A percentile compares a stretch with the other conserved stretches of the same genome.
phyloP scores from a whole-genome alignment of 2,888 invertebrate genomes.

The Drosophila neutralis region DNA sequence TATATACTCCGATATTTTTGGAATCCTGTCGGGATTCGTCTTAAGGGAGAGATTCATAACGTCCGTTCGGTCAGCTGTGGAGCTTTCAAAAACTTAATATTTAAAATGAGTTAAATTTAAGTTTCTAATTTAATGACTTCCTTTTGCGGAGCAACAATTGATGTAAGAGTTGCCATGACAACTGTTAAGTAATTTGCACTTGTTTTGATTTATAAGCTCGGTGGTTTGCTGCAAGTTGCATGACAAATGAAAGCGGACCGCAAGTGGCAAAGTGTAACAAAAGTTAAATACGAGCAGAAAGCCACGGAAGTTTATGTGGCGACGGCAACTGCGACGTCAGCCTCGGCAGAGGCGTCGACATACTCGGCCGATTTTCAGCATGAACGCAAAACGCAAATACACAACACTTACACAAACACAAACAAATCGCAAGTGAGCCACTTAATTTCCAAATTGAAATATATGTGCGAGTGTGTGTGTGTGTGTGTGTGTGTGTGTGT shows the following conservation, averaged over 20 bases:
- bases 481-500: not conserved
- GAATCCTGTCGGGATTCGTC: not conserved
- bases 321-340: conserved; percentile 15
- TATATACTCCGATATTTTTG: not conserved
- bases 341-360: conserved; percentile 26
- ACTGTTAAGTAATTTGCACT: not conserved
- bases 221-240: conserved; percentile 9
- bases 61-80: not conserved
- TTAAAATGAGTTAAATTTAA: not conserved
- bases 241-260: conserved; percentile 36
- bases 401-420: conserved; percentile 33
- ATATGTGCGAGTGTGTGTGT: conserved; percentile 20
- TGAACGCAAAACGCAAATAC: conserved; percentile 35
- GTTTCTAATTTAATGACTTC: not conserved
- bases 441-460: conserved; percentile 79
- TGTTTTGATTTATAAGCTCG: not conserved
- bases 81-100: not conserved
- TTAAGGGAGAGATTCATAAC: not conserved
- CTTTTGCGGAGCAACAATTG: not conserved
- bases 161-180: not conserved
- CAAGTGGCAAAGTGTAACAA: conserved; percentile 40
- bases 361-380: conserved; percentile 50
- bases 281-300: conserved; percentile 51
- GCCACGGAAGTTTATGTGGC: conserved; percentile 58
- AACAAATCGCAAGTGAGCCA: conserved; percentile 68